Evolutionary conservation across 2,888 invertebrate species (phyloP), one percentile per base, ranked within the genome.

Genomic region (Platycnemis pennipes): DNA sequence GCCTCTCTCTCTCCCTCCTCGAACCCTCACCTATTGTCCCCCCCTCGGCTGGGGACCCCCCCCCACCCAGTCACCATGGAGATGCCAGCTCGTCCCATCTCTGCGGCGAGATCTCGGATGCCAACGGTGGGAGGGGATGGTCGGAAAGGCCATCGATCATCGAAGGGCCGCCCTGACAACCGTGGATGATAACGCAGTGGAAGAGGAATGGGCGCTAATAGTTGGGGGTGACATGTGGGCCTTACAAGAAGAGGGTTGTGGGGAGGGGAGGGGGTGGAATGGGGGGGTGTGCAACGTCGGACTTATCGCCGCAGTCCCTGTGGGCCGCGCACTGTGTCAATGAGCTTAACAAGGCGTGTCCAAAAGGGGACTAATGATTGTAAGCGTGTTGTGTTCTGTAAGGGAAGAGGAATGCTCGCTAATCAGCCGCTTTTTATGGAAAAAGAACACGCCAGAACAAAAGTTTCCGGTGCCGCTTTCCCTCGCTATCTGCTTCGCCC

Each of bases 141-240:
- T 8, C 4, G 37, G 77, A 37, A 7, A 2, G 63, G 63, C 11
- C 91, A 91, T 91, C 91, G 63, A 91, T 91, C 91, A 91, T 91
- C 91, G 56, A n/a, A 42, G 69, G 91, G 37, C 44, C n/a, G 56
- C 91, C 91, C 45, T 91, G 91, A 91, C 91, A 91, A 91, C 63
- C 91, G 69, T 91, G 91, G 91, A 91, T 91, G 91, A 91, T 91
- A 91, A 91, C 56, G 91, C 63, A 44, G 91, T 69, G 63, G 91
- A 91, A 91, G 91, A 91, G 91, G 91, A 91, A 91, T 91, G 91
- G 91, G 91, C 91, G 91, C 91, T 91, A 91, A 91, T 91, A 91
- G 91, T 69, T 91, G 91, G 91, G 49, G n/a, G 89, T n/a, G 91
- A 69, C 63, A 91, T 91, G 91, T 44, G 91, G 69, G 63, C n/a